Conservation (phyloP, 1,140 invertebrate species). For the Cotesia glomerata region DNA sequence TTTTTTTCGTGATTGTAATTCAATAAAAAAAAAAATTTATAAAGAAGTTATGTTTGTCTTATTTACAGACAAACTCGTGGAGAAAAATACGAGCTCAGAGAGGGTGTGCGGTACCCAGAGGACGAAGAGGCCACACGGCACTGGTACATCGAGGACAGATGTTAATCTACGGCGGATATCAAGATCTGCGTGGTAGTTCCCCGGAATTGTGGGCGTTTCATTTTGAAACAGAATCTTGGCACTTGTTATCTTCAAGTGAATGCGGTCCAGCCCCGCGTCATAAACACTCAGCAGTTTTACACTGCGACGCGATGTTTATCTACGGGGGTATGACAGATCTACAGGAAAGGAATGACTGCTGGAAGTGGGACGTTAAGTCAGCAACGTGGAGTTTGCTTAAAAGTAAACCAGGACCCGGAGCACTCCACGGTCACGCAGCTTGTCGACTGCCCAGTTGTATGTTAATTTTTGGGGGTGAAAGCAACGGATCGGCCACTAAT, state of each 20-base stretch:
- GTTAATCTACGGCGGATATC: slow-evolving; percentile 89
- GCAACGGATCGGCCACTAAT: slow-evolving; percentile 73
- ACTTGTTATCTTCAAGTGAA: slow-evolving; percentile 66
- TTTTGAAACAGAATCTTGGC: slow-evolving; percentile 83
- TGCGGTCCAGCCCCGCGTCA: slow-evolving; percentile 75
- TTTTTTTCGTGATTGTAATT: no score
- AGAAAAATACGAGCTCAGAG: slow-evolving; percentile 69
- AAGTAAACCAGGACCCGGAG: slow-evolving; percentile 73
- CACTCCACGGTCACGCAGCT: slow-evolving; percentile 82
- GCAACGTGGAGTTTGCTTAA: slow-evolving; percentile 76
- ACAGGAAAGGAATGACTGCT: slow-evolving; percentile 80
- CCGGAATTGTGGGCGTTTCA: slow-evolving; percentile 88
- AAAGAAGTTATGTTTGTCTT: neutral
- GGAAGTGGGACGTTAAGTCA: slow-evolving; percentile 78
- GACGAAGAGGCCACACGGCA: slow-evolving; percentile 82
- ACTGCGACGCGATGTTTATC: slow-evolving; percentile 82
- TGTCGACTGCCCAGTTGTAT: slow-evolving; percentile 80
- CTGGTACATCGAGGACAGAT: slow-evolving; percentile 80
- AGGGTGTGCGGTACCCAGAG: slow-evolving; percentile 73
- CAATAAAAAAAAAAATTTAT: no score
- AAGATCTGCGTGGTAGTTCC: slow-evolving; percentile 84
- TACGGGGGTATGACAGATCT: slow-evolving; percentile 91
- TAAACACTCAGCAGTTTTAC: slow-evolving; percentile 83
- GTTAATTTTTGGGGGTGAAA: slow-evolving; percentile 85
- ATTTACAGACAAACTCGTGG: slow-evolving; percentile 70